A percentile compares a stretch with the other conserved stretches of the same genome.
These are phyloP conservation scores for Rhincodon typus DNA, from an alignment of 2,797 vertebrate genomes.

Conservation along the genomic window DNA sequence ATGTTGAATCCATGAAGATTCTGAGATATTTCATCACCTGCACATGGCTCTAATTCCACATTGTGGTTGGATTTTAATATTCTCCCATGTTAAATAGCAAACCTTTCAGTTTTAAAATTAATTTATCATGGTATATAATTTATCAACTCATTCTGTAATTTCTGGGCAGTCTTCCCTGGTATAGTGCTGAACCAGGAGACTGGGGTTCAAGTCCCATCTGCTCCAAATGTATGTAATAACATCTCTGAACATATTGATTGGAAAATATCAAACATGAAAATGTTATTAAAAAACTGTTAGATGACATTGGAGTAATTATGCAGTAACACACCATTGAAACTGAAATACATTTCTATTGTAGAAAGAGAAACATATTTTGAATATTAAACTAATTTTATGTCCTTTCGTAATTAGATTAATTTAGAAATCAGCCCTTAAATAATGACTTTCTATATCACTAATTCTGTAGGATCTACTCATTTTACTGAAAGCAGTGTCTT, in stretches of 20 bases:
- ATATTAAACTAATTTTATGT: neutral
- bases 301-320: neutral
- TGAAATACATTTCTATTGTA: neutral
- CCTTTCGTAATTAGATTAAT: neutral
- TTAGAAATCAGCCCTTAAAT: neutral
- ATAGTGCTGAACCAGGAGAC: no score
- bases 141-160: neutral
- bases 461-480: neutral
- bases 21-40: neutral
- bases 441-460: neutral
- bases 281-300: neutral
- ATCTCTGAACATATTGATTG: no score
- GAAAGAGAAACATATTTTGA: neutral
- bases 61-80: neutral
- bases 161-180: neutral
- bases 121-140: neutral
- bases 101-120: neutral
- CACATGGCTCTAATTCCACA: neutral
- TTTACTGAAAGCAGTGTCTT: neutral
- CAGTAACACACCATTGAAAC: neutral
- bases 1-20: neutral
- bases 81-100: neutral
- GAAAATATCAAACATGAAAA: no score
- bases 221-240: no score
- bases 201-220: no score